A percentile compares a stretch with the other conserved stretches of the same genome.
Conservation (phyloP, 2,113 vertebrate species). For the Peromyscus leucopus region DNA sequence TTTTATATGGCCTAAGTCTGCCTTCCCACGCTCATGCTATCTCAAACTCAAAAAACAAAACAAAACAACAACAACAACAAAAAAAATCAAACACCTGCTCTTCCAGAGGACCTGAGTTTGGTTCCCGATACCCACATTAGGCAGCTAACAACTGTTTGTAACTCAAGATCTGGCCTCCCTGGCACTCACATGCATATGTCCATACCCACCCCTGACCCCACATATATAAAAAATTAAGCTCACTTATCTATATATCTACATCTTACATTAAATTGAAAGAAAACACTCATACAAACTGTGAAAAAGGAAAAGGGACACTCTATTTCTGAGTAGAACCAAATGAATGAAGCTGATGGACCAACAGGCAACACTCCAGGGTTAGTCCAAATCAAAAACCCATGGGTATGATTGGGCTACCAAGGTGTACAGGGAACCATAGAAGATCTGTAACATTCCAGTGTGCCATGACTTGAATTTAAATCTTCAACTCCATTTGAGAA, state of each 20-base stretch:
- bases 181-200: not conserved
- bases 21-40: not conserved
- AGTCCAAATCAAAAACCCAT: not conserved
- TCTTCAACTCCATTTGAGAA: conserved; percentile 30
- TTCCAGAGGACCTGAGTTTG: not conserved
- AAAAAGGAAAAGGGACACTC: not conserved
- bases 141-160: not conserved
- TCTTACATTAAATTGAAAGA: not conserved
- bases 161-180: not conserved
- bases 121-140: not conserved
- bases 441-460: not conserved
- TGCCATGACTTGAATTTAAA: not conserved
- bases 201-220: too few relatives aligned
- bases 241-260: not conserved
- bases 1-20: not conserved
- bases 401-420: accelerated
- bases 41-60: too few relatives aligned
- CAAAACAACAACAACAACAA: too few relatives aligned
- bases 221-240: not conserved
- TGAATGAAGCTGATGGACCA: not conserved
- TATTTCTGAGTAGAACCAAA: not conserved
- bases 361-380: not conserved
- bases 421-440: not conserved
- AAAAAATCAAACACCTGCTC: not conserved
- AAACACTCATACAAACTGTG: not conserved